These are phyloP conservation scores for Eupristina koningsbergeri DNA, from an alignment of 1,140 invertebrate genomes.

Conservation along the genomic window DNA sequence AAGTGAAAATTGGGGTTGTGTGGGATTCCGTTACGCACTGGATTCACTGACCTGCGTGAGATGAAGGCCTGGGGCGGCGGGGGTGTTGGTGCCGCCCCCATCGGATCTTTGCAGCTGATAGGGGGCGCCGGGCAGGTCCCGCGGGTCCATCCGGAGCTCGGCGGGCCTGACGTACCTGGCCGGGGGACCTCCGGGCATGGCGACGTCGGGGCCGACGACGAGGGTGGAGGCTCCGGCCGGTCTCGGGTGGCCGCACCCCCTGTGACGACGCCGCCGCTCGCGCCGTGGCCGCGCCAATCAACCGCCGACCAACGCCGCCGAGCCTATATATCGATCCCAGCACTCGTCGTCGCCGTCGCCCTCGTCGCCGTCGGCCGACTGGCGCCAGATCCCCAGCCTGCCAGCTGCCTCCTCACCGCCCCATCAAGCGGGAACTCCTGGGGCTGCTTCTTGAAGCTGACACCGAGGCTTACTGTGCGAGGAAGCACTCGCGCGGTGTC, in stretches of 20 bases:
- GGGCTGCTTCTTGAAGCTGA: neutral
- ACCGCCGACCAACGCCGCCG: neutral
- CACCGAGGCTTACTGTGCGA: neutral
- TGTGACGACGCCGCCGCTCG: conserved; percentile 63
- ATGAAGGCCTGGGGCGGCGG: neutral
- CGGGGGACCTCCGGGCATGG: conserved; percentile 42
- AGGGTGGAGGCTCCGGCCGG: conserved; percentile 44
- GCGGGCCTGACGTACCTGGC: conserved; percentile 43
- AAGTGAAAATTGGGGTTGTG: too few species aligned
- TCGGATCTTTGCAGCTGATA: conserved; percentile 26
- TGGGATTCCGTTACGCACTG: neutral
- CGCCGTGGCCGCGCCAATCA: conserved; percentile 52
- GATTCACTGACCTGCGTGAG: conserved; percentile 37
- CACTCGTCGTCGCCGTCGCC: neutral
- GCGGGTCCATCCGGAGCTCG: conserved; percentile 68
- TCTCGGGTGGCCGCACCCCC: conserved; percentile 61
- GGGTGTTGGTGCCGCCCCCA: neutral
- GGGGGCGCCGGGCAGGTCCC: conserved; percentile 56
- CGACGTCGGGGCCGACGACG: conserved; percentile 43
- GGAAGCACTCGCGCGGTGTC: neutral
- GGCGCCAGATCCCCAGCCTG: neutral
- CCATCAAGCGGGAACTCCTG: neutral
- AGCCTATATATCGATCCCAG: conserved; percentile 39
- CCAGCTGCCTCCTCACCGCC: neutral
- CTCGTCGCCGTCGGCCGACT: conserved; percentile 5